Evolutionary conservation across 2,888 invertebrate species (phyloP), one percentile per base, ranked within the genome.

Genomic region (Eupeodes latifasciatus): DNA sequence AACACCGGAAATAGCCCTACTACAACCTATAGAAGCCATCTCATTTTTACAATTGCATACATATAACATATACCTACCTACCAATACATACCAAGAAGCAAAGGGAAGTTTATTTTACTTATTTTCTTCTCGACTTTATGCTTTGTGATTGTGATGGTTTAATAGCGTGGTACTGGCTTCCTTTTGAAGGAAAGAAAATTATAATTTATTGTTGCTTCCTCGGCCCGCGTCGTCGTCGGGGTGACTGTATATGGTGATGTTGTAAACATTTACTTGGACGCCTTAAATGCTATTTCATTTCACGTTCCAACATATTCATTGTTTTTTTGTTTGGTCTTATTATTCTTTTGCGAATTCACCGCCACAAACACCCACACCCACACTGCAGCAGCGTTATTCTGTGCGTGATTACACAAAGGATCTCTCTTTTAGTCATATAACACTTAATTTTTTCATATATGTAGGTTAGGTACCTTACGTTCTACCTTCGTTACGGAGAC

Each of bases 171-270:
- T 7, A 40, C 40, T 61, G 11, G 40, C n/a, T 67, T 51, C 67
- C 34, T 11, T 64, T 66, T 80, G 64, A 69, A 71, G 49, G 69
- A 80, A 72, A 79, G 80, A 64, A 87, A 83, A 87, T 87, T 87
- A 87, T 87, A 87, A 87, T 87, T 87, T 87, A 87, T 83, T 83
- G 87, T 76, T 87, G 66, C 55, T 79, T 34, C 79, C 74, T 78
- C 83, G 71, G 53, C 79, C 74, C 81, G 79, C 75, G 53, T 79
- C 79, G 79, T 79, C 75, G 53, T 79, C 79, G 79, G 71, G 57
- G 16, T 27, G 71, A 40, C 44, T 27, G 47, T 47, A 11, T 47
- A 59, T 71, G 75, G 81, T 34, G 67, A 5, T 6, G 34, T 6
- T 36, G 34, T 47, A 47, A 9, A 19, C 27, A 57, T 19, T 72